A percentile compares a stretch with the other conserved stretches of the same genome.
These are phyloP conservation scores for Camponotus vicinus DNA, from an alignment of 1,140 invertebrate genomes.

Conservation along the genomic window DNA sequence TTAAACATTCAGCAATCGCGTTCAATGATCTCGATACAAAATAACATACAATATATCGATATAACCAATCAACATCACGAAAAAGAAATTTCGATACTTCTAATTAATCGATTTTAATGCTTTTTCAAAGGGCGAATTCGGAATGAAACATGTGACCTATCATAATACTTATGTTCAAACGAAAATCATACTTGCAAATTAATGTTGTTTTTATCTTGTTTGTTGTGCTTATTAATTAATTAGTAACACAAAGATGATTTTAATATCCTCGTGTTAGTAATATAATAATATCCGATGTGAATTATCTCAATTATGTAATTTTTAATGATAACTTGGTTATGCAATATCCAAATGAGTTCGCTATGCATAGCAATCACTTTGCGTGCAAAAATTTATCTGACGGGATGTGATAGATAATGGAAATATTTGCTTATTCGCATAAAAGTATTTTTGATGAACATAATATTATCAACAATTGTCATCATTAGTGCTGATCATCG, in stretches of 20 bases:
- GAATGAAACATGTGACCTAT: neutral
- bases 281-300: slow-evolving; percentile 23
- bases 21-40: too few relatives aligned
- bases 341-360: slow-evolving; percentile 29
- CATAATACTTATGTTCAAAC: slow-evolving; percentile 8
- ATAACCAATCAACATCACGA: too few relatives aligned
- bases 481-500: slow-evolving; percentile 19
- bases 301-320: slow-evolving; percentile 32
- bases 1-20: neutral
- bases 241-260: neutral
- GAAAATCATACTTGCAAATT: neutral
- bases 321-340: slow-evolving; percentile 37
- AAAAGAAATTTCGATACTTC: too few relatives aligned
- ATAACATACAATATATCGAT: too few relatives aligned
- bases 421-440: slow-evolving; percentile 41
- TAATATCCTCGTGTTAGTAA: neutral
- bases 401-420: slow-evolving; percentile 15
- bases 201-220: slow-evolving; percentile 18
- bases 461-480: slow-evolving; percentile 19
- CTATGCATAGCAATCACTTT: neutral
- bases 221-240: slow-evolving; percentile 25
- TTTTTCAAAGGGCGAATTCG: neutral
- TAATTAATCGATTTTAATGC: too few relatives aligned
- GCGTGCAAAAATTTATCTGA: slow-evolving; percentile 38
- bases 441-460: slow-evolving; percentile 15